Evolutionary conservation across 2,797 vertebrate genomes (phyloP).

Genomic region (Podarcis siculus): DNA sequence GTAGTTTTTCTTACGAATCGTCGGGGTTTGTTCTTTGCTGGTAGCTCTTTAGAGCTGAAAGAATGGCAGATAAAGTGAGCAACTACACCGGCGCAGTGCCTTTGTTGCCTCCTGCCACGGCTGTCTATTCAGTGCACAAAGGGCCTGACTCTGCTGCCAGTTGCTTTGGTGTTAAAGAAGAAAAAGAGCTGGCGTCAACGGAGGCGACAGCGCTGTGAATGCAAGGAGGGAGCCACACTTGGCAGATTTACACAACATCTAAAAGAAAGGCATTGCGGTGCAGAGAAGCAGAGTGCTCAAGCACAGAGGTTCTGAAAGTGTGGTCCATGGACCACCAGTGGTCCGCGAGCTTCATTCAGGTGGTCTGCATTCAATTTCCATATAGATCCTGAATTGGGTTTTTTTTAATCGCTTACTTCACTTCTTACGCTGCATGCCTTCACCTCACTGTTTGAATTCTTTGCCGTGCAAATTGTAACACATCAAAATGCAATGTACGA

Average conservation of each 20-base stretch:
- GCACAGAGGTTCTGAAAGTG: too few relatives aligned
- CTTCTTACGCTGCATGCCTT: too few relatives aligned
- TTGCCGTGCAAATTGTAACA: too few relatives aligned
- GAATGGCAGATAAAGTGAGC: not conserved
- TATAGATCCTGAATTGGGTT: too few relatives aligned
- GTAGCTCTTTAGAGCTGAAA: not conserved
- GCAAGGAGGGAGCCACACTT: not conserved
- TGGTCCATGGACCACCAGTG: too few relatives aligned
- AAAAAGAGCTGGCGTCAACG: not conserved
- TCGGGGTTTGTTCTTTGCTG: conserved; percentile 40
- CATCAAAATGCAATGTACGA: too few relatives aligned
- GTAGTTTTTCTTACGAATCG: conserved; percentile 44
- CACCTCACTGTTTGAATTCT: too few relatives aligned
- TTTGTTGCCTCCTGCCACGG: not conserved
- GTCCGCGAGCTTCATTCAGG: too few relatives aligned
- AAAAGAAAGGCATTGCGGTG: not conserved
- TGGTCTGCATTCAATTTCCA: too few relatives aligned
- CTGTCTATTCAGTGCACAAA: not conserved
- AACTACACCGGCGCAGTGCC: not conserved
- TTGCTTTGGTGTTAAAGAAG: not conserved
- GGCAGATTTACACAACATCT: not conserved
- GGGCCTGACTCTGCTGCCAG: not conserved
- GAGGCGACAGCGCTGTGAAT: not conserved
- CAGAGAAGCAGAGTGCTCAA: too few relatives aligned
- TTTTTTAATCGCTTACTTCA: too few relatives aligned